phyloP scores from a whole-genome alignment of 2,797 vertebrate genomes.

The Babyrousa celebensis region DNA sequence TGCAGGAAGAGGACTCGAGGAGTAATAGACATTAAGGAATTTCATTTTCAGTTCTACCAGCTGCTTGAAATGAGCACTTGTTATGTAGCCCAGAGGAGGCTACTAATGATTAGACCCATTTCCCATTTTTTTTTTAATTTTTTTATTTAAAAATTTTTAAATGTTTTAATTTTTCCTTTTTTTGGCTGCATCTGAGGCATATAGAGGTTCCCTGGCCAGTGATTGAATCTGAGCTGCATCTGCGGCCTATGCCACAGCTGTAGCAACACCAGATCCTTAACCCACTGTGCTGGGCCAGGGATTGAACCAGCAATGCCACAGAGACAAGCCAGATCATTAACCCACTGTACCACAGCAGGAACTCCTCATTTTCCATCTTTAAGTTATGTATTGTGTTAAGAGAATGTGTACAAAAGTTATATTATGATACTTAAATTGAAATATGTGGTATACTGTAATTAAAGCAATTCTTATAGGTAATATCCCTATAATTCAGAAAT shows the following conservation, averaged over 20 bases:
- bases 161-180: no score
- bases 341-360: no score
- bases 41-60: not conserved
- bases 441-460: not conserved
- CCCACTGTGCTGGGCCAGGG: no score
- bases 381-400: constrained; percentile 6
- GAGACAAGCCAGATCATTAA: no score
- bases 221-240: no score
- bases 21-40: not conserved
- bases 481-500: constrained; percentile 20
- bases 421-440: constrained; percentile 32
- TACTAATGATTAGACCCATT: constrained; percentile 13
- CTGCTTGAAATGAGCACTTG: constrained; percentile 18
- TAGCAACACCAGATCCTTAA: no score
- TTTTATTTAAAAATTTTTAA: no score
- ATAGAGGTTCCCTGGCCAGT: no score
- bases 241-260: no score
- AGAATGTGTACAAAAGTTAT: not conserved
- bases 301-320: no score
- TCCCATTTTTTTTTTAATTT: not conserved
- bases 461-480: not conserved
- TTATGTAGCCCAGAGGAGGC: not conserved
- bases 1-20: not conserved
- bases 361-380: constrained; percentile 14
- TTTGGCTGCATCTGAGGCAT: no score